Evolutionary conservation across 1,140 invertebrate species (phyloP), one percentile per base, ranked within the genome.

Genomic region (Drosophila triauraria): DNA sequence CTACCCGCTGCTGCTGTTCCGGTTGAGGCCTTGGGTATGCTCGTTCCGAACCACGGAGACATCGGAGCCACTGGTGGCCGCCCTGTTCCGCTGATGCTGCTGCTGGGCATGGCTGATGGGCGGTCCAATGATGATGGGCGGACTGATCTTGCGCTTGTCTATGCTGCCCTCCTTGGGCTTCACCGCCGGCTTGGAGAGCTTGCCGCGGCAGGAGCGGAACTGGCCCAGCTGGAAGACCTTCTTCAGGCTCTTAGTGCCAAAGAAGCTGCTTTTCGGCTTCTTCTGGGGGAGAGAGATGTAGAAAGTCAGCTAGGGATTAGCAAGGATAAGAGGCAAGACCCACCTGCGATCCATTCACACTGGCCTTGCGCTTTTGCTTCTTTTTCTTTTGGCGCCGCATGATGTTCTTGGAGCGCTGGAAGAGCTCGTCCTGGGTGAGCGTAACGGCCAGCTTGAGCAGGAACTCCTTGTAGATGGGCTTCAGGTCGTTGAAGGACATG

Each of bases 401-500:
- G 70, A 98, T 98, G 42, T 95, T 95, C 91, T 97, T 98, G 63
- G 96, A 97, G 82, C 97, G 95, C 88, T 97, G 96, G 90, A 97
- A 98, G 58, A 98, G 94, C 93, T 98, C 97, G 81, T 98, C 97
- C 93, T 98, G 97, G 20, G 97, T 98, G 20, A 98, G 93, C 0
- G 97, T 98, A 0, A 97, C 95, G 1, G 97, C 96, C 57, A 98
- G 93, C 93, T 98, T 97, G 46, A 98, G 91, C 27, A 98, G 93
- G 84, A 98, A 97, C 93, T 98, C 97, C 93, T 97, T 97, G 91
- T 98, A 97, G 43, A 97, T 96, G 4, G 97, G 97, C 92, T 97
- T 97, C 51, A 98, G 93, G 78, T 98, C 97, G 93, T 98, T 98
- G 93, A 97, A 98, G 23, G 96, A 97, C 97, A 98, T 98, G 53